A percentile compares a stretch with the other conserved stretches of the same genome.
phyloP scores from a whole-genome alignment of 2,113 vertebrate genomes.

The Galbula dea region DNA sequence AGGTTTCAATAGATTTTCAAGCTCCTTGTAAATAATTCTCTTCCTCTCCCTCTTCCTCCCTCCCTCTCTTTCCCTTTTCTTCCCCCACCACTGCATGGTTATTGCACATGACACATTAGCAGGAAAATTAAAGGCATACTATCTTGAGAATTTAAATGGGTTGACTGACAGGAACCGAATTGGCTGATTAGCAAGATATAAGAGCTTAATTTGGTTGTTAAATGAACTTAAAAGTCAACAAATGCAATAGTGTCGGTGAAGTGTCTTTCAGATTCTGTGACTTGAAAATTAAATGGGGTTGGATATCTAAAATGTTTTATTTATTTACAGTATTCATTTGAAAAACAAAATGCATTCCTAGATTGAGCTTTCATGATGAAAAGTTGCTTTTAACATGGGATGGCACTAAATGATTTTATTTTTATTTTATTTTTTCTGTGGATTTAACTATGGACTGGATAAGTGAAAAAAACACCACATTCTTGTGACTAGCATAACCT shows the following conservation, averaged over 20 bases:
- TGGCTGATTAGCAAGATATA: neutral
- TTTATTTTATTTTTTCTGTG: neutral
- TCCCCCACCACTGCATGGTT: neutral
- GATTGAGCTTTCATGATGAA: neutral
- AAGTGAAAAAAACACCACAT: neutral
- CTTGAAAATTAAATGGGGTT: neutral
- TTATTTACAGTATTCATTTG: neutral
- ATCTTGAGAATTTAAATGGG: neutral
- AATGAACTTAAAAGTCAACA: neutral
- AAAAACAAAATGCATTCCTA: neutral
- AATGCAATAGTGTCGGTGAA: neutral
- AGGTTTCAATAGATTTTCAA: neutral
- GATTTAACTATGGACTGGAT: neutral
- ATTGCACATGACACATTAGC: neutral
- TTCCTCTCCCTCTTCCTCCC: neutral
- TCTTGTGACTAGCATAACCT: neutral
- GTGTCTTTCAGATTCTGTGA: neutral
- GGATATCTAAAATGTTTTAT: neutral
- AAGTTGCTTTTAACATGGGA: neutral
- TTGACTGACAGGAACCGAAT: constrained; percentile 3
- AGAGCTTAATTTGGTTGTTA: neutral
- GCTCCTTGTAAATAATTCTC: neutral
- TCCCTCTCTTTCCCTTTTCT: neutral
- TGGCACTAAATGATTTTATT: neutral
- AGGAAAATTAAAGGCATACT: neutral